These are phyloP conservation scores for Tragelaphus strepsiceros DNA, from an alignment of 2,113 vertebrate species.

Conservation along the genomic window DNA sequence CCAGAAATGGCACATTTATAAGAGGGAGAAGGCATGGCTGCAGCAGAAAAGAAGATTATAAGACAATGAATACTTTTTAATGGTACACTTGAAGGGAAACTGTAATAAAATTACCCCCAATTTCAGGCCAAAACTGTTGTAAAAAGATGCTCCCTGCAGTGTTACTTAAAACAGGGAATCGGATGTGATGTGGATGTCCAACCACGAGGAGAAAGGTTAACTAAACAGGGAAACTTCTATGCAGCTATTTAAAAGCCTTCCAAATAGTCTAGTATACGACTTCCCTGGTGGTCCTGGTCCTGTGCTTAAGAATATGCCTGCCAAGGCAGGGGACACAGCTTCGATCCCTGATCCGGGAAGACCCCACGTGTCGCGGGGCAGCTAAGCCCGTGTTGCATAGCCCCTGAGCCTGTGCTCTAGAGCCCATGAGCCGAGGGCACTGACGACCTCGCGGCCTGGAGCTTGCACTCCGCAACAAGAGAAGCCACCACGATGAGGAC, in stretches of 20 bases:
- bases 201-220: neutral
- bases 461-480: neutral
- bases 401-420: neutral
- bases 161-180: neutral
- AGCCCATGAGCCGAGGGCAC: neutral
- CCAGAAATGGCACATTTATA: rapidly evolving
- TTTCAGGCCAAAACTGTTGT: neutral
- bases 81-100: neutral
- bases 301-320: neutral
- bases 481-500: neutral
- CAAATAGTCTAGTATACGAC: neutral
- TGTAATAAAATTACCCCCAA: neutral
- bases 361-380: neutral
- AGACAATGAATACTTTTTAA: neutral
- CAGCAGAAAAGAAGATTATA: neutral
- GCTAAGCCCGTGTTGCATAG: neutral
- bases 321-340: neutral
- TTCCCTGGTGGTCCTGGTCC: neutral
- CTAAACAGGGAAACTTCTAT: neutral
- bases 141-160: neutral
- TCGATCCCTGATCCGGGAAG: neutral
- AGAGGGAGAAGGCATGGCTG: neutral
- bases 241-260: neutral
- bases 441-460: neutral
- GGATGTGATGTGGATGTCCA: neutral